Evolutionary conservation across 2,888 invertebrate species (phyloP).

Genomic region (Tigriopus californicus): DNA sequence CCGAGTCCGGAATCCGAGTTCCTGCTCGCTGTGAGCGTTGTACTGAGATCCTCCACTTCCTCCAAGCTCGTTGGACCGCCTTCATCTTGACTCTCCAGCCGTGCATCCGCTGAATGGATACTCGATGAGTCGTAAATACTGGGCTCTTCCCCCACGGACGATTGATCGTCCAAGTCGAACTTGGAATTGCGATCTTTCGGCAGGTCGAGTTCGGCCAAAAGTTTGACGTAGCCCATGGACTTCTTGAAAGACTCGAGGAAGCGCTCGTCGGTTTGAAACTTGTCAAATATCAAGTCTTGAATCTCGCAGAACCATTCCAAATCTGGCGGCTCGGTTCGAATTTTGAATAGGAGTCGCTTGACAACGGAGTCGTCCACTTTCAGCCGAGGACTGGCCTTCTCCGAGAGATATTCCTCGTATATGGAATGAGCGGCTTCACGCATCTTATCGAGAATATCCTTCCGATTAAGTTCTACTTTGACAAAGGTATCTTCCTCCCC

Average conservation of each 20-base stretch:
- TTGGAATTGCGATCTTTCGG: conserved; percentile 35
- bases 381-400: conserved; percentile 44
- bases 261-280: conserved; percentile 35
- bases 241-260: conserved; percentile 45
- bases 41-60: too few relatives aligned
- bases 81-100: too few relatives aligned
- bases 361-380: conserved; percentile 41
- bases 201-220: conserved; percentile 51
- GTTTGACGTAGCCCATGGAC: conserved; percentile 44
- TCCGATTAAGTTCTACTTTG: background rate
- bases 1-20: background rate
- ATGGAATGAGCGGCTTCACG: conserved; percentile 51
- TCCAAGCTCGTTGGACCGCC: too few relatives aligned
- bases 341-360: conserved; percentile 39
- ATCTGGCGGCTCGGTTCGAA: conserved; percentile 23
- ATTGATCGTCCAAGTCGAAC: conserved; percentile 36
- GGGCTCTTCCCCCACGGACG: conserved; percentile 30
- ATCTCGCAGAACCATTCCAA: conserved; percentile 13
- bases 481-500: background rate
- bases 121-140: conserved; percentile 26
- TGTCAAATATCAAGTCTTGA: background rate
- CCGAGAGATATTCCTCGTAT: conserved; percentile 54
- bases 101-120: background rate
- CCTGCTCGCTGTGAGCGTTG: too few relatives aligned
- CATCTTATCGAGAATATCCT: conserved; percentile 26